phyloP scores from a whole-genome alignment of 2,888 invertebrate genomes.

The Brassicogethes aeneus region DNA sequence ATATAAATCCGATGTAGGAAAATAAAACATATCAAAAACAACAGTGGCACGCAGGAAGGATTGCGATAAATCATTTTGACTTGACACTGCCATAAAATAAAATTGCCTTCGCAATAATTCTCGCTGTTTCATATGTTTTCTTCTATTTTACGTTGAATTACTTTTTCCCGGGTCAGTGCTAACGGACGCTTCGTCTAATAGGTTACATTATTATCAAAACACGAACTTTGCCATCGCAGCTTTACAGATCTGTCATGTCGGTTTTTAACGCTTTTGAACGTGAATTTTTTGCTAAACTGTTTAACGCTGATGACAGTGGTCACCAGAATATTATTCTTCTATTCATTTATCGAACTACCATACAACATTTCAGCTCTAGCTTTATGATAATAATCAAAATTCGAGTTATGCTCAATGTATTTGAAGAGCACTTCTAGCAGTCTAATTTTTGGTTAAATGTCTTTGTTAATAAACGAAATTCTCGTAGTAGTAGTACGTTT shows the following conservation, averaged over 20 bases:
- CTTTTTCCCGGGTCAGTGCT: not conserved
- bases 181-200: not conserved
- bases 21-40: constrained; percentile 23
- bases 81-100: constrained; percentile 30
- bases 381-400: no score
- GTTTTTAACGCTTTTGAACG: not conserved
- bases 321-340: no score
- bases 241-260: not conserved
- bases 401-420: no score
- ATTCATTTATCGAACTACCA: no score
- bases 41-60: constrained; percentile 23
- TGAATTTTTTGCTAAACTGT: no score
- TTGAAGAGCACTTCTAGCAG: no score
- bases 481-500: no score
- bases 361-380: no score
- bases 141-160: constrained; percentile 3
- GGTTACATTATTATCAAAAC: not conserved
- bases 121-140: constrained; percentile 21
- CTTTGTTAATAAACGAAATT: no score
- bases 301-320: no score
- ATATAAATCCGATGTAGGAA: constrained; percentile 17
- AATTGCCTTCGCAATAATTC: constrained; percentile 29
- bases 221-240: not conserved
- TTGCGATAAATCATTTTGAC: constrained; percentile 28
- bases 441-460: no score